phyloP scores from a whole-genome alignment of 1,140 invertebrate species.

The Chelonus insularis region DNA sequence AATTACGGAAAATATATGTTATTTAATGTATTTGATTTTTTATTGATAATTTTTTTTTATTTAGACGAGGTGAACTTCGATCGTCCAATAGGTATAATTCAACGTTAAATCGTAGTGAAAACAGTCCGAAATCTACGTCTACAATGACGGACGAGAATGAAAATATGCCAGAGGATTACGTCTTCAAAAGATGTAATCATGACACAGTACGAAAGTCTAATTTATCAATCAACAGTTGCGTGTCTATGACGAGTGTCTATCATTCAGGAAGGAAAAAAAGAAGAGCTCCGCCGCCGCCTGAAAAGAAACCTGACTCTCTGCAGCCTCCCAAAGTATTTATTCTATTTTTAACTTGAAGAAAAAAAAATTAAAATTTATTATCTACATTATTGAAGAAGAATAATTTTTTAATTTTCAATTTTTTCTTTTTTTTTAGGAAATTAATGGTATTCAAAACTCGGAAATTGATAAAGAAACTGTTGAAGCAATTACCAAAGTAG shows the following conservation, averaged over 20 bases:
- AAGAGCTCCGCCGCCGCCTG: conserved; percentile 49
- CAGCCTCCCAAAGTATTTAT: conserved; percentile 36
- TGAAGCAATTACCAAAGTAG: conserved; percentile 36
- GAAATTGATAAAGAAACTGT: conserved; percentile 24
- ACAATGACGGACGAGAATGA: conserved; percentile 48
- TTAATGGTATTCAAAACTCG: background rate
- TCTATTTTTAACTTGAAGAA: no score
- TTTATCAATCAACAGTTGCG: conserved; percentile 54
- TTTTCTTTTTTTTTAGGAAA: conserved; percentile 33
- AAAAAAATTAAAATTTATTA: no score
- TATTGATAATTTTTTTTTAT: background rate
- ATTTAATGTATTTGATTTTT: background rate
- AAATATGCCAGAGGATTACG: conserved; percentile 47
- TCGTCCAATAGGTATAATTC: conserved; percentile 41
- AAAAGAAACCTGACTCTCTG: conserved; percentile 34
- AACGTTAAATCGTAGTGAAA: conserved; percentile 23
- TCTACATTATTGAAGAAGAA: background rate
- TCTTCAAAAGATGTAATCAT: conserved; percentile 50
- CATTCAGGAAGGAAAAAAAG: conserved; percentile 51
- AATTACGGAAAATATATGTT: no score
- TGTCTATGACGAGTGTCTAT: conserved; percentile 48
- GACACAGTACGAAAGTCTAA: conserved; percentile 52
- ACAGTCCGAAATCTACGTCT: conserved; percentile 28
- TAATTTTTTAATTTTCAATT: no score
- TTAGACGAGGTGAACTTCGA: conserved; percentile 45